Evolutionary conservation across 2,113 vertebrate genomes (phyloP), one percentile per base, ranked within the genome.

Genomic region (Macrotis lagotis): DNA sequence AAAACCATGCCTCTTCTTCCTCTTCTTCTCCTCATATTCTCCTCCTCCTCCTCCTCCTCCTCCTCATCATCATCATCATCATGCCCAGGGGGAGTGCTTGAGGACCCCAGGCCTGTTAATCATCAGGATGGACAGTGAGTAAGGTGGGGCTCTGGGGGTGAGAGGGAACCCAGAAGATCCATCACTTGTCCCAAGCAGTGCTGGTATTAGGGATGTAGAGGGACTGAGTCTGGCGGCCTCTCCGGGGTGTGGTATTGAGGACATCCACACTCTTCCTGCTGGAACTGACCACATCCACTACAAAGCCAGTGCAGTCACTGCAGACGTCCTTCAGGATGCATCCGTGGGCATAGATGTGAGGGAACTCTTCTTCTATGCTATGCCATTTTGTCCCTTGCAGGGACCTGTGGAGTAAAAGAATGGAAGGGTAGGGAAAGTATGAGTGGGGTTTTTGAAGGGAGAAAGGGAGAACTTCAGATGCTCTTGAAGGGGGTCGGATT

Each of bases 211-310:
- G 97, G 10, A 98, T 44, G 5, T 98, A 98, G 66, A 98, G 98
- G 44, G 98, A 98, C 91, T 98, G 98, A 7, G 98, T 97, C 95
- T 98, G 98, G 94, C 97, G 97, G 37, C 91, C 59, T 0, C 97
- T 98, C 97, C 98, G 98, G 0, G 99, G 99, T 0, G 99, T 99
- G 95, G 99, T 98, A 94, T 99, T 99, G 96, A 99, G 99, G 53
- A 99, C 98, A 53, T 99, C 99, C 98, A 99, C 98, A 26, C 99
- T 99, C 92, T 99, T 99, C 92, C 99, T 99, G 97, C 99, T 99
- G 95, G 99, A 99, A 92, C 98, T 98, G 89, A 99, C 98, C 25
- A 99, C 99, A 0, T 99, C 99, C 0, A 99, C 99, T 6, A 99
- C 99, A 0, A 99, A 99, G 93, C 99, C 98, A 26, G 99, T 99